Evolutionary conservation across 1,140 invertebrate species (phyloP).

Genomic region (Bombus vancouverensis): DNA sequence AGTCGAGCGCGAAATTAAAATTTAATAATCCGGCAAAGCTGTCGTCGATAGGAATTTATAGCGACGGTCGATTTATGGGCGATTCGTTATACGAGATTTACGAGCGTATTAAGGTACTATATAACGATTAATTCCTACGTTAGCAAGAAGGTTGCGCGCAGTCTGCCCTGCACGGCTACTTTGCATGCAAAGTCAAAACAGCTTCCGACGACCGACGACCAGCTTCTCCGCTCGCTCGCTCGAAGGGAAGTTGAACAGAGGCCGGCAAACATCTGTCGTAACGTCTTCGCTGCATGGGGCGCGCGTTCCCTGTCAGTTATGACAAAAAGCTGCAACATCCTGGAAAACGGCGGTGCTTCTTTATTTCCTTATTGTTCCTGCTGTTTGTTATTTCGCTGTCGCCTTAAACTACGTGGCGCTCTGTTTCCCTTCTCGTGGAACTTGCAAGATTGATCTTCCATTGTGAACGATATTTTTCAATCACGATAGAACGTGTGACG

Average conservation of each 20-base stretch:
- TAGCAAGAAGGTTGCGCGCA: not conserved
- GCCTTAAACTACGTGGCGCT: not conserved
- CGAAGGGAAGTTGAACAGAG: slow-evolving; percentile 31
- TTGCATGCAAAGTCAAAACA: slow-evolving; percentile 43
- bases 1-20: slow-evolving; percentile 26
- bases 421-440: not conserved
- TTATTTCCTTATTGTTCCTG: slow-evolving; percentile 37
- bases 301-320: slow-evolving; percentile 36
- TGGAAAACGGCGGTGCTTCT: slow-evolving; percentile 48
- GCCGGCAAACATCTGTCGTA: slow-evolving; percentile 44
- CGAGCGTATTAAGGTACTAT: slow-evolving; percentile 31
- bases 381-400: not conserved
- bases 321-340: slow-evolving; percentile 48
- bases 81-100: slow-evolving; percentile 27
- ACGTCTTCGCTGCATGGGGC: slow-evolving; percentile 48
- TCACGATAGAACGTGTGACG: too few relatives aligned
- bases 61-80: slow-evolving; percentile 14
- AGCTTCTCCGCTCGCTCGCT: not conserved
- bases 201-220: slow-evolving; percentile 27
- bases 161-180: not conserved
- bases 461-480: not conserved
- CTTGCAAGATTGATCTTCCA: not conserved
- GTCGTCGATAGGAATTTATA: slow-evolving; percentile 34
- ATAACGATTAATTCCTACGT: slow-evolving; percentile 35
- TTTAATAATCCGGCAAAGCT: slow-evolving; percentile 28